These are phyloP conservation scores for Zoanthus solanderi DNA, from an alignment of 92 coral and sea anemone species.

Conservation along the genomic window DNA sequence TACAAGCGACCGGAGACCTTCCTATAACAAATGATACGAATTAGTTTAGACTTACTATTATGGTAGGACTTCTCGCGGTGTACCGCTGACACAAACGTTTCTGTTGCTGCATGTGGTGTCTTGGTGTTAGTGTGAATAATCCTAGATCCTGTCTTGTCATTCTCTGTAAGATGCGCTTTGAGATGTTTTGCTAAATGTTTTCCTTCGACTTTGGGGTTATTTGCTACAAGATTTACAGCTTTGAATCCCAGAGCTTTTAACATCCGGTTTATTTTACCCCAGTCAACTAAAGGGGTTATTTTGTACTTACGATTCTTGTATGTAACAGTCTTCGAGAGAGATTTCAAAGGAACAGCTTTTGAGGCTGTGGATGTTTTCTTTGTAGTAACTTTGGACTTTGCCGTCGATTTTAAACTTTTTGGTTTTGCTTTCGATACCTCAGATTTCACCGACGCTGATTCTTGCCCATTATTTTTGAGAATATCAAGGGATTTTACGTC, in stretches of 20 bases:
- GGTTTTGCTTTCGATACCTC: conserved; percentile 44
- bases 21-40: not conserved
- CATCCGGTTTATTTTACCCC: conserved; percentile 87
- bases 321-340: conserved; percentile 86
- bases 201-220: conserved; percentile 70
- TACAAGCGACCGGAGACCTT: not conserved
- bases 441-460: conserved; percentile 26
- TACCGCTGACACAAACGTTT: conserved; percentile 82
- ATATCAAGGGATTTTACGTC: conserved; percentile 78
- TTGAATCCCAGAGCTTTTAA: conserved; percentile 86
- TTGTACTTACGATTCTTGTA: conserved; percentile 89
- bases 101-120: conserved; percentile 72
- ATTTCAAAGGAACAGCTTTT: conserved; percentile 79
- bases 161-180: conserved; percentile 72
- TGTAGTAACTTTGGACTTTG: conserved; percentile 57
- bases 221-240: conserved; percentile 87
- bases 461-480: conserved; percentile 50
- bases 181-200: conserved; percentile 79
- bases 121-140: conserved; percentile 21
- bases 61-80: conserved; percentile 85
- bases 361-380: conserved; percentile 36
- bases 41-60: conserved; percentile 62
- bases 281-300: conserved; percentile 89
- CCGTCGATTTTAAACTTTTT: conserved; percentile 42
- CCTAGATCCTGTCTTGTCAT: conserved; percentile 38